Conservation (phyloP, 2,797 vertebrate species). For the Micromesistius poutassou region DNA sequence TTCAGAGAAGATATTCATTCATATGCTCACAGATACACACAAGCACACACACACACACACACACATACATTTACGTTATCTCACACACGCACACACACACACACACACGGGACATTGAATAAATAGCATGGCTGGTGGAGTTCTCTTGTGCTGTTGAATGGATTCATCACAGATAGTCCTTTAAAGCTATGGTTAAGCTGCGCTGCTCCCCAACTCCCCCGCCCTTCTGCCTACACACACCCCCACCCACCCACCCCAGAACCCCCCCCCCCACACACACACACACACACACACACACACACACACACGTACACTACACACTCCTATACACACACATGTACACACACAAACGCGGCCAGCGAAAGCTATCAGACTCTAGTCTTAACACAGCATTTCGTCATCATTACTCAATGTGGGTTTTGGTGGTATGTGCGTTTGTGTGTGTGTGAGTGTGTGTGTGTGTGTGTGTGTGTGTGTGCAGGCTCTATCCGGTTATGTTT, state of each 20-base stretch:
- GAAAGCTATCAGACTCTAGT: conserved; percentile 54
- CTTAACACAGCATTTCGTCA: conserved; percentile 67
- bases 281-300: neutral
- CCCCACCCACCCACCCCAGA: neutral
- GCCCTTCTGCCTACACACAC: neutral
- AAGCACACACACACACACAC: neutral
- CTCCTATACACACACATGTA: conserved; percentile 17
- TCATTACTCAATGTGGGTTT: conserved; percentile 51
- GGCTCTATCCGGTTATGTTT: conserved; percentile 56
- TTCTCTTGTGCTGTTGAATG: neutral
- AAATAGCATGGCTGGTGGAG: neutral
- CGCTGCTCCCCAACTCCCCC: neutral
- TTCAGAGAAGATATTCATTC: neutral
- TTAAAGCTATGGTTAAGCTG: conserved; percentile 19
- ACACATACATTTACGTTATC: neutral
- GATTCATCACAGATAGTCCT: conserved; percentile 16
- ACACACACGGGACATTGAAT: too few relatives aligned
- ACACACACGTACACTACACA: neutral
- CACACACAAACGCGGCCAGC: conserved; percentile 18
- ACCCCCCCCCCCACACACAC: neutral
- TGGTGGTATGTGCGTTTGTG: neutral
- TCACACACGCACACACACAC: neutral
- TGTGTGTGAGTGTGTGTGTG: too few relatives aligned
- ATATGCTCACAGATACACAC: neutral
- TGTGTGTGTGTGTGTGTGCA: conserved; percentile 24